Evolutionary conservation across 53 echinoderm and acorn worm genomes (phyloP), one percentile per base, ranked within the genome.

Genomic region (Actinopyga echinites): DNA sequence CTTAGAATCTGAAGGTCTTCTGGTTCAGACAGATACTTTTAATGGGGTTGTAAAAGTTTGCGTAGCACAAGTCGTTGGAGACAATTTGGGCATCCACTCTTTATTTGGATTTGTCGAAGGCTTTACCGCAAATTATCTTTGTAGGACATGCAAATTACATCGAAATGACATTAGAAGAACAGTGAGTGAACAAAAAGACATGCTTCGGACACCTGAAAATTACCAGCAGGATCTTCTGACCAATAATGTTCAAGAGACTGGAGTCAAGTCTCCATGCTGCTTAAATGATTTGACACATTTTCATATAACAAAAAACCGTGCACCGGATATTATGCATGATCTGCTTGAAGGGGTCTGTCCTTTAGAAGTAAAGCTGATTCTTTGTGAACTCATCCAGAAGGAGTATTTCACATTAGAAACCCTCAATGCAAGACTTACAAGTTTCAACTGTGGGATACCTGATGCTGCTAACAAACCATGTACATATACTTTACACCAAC

Each of bases 241-340:
- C 17, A 6, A 44, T 26, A 57, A 88, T 71, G 75, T 74, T 5
- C 58, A 44, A 53, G 26, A 65, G 29, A 89, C 89, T 38, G 89
- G 89, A 6, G 60, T 89, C 1, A 85, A 58, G 54, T 42, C 45
- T 68, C 0, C 23, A 0, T 89, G 89, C 62, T n/a, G 65, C 25
- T 35, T 89, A 26, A 89, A 79, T 84, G 75, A 85, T 13, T 7
- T 88, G 0, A 5, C 24, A 2, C 19, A 85, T 61, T 88, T 91
- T 42, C 88, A 85, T 75, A 68, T 88, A 21, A 42, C 53, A 3
- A 26, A 82, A 19, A 88, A 85, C 75, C 44, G 63, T 66, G 85
- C 92, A 20, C 86, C 92, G 11, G 83, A 85, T 21, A 83, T 88
- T 2, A 85, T 91, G 92, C 92, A 88, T 67, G 92, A 91, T 26